A percentile compares a stretch with the other conserved stretches of the same genome.
phyloP scores from a whole-genome alignment of 2,113 vertebrate species.

The Ochotona curzoniae region DNA sequence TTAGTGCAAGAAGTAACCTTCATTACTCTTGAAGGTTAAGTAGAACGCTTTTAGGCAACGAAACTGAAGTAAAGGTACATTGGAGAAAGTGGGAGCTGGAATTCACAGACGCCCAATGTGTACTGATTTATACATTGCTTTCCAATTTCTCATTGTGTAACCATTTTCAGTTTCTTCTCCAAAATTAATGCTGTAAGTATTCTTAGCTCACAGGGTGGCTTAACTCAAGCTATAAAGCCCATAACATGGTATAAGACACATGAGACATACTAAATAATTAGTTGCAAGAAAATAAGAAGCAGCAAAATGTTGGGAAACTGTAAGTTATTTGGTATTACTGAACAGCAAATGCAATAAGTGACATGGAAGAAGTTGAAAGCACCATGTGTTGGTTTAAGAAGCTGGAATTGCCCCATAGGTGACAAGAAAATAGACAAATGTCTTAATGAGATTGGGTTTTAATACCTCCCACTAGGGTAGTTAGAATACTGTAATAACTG shows the following conservation, averaged over 20 bases:
- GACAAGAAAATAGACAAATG: not conserved
- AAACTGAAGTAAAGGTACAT: not conserved
- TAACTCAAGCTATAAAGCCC: not conserved
- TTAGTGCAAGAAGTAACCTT: not conserved
- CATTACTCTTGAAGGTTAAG: not conserved
- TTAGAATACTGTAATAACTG: not conserved
- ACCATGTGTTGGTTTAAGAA: not conserved
- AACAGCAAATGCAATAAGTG: not conserved
- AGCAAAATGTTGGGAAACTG: not conserved
- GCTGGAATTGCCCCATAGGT: not conserved
- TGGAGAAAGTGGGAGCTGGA: not conserved
- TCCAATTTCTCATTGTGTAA: not conserved
- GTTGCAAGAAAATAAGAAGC: not conserved
- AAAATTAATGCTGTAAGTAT: not conserved
- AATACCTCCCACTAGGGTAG: not conserved
- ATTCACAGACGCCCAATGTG: not conserved
- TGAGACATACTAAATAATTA: not conserved
- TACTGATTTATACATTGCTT: not conserved
- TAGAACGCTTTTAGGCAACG: not conserved
- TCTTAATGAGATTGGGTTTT: not conserved
- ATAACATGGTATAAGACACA: not conserved
- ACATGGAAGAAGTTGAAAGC: not conserved
- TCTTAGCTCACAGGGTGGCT: not conserved
- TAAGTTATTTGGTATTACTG: not conserved
- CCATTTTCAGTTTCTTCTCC: not conserved